Evolutionary conservation across 2,113 vertebrate species (phyloP).

Genomic region (Dromas ardeola): DNA sequence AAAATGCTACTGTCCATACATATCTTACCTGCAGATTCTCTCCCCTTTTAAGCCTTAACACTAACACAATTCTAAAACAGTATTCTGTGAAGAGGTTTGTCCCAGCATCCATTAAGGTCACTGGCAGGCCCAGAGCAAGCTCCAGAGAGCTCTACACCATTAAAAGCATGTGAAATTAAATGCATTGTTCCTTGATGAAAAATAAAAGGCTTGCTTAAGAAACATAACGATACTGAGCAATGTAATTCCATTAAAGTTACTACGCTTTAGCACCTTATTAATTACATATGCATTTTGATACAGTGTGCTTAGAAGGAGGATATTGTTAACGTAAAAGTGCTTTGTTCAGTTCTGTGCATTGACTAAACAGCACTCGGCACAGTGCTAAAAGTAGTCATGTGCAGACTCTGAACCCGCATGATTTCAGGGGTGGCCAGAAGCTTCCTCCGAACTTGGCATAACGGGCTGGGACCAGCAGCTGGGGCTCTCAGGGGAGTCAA

Average conservation of each 20-base stretch:
- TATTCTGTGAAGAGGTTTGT: not conserved
- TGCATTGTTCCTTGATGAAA: not conserved
- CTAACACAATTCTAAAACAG: not conserved
- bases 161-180: not conserved
- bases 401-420: not conserved
- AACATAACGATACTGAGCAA: not conserved
- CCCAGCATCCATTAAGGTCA: not conserved
- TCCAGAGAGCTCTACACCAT: not conserved
- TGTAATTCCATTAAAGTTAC: not conserved
- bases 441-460: not conserved
- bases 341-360: not conserved
- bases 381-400: not conserved
- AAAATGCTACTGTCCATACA: not conserved
- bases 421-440: not conserved
- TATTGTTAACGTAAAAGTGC: not conserved
- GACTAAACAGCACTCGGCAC: not conserved
- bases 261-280: not conserved
- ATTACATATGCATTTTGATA: not conserved
- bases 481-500: not conserved
- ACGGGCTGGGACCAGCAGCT: not conserved
- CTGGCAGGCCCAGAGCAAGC: not conserved
- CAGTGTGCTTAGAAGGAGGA: not conserved
- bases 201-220: not conserved
- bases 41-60: not conserved
- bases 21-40: not conserved